phyloP scores from a whole-genome alignment of 2,888 invertebrate species.

The Drosophila picticornis region DNA sequence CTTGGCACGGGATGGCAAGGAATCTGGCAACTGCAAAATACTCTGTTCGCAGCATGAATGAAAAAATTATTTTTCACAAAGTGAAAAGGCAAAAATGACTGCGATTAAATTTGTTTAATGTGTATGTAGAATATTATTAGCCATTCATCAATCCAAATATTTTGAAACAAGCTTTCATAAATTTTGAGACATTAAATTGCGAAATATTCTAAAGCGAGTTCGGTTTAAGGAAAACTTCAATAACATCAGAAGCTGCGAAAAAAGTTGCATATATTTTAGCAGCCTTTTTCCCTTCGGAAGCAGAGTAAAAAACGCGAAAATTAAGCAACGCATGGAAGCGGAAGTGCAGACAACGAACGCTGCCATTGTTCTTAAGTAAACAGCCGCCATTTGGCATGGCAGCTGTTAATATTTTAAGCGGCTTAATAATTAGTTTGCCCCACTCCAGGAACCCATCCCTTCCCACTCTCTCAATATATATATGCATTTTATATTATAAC shows the following conservation, averaged over 20 bases:
- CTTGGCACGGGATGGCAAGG: no score
- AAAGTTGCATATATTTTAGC: not conserved
- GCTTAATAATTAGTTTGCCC: slow-evolving; percentile 59
- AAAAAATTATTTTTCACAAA: not conserved
- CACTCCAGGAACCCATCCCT: not conserved
- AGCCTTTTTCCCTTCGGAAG: not conserved
- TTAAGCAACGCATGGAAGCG: slow-evolving; percentile 70
- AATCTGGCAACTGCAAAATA: not conserved
- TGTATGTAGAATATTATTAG: not conserved
- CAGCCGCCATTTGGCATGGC: slow-evolving; percentile 44
- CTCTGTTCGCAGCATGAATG: not conserved
- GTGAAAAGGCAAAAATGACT: not conserved
- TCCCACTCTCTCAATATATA: not conserved
- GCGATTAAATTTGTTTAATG: not conserved
- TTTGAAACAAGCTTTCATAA: not conserved
- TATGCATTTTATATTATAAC: not conserved
- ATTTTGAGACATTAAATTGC: not conserved
- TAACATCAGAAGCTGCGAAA: not conserved
- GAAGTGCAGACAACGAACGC: slow-evolving; percentile 60
- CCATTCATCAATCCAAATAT: not conserved
- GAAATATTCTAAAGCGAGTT: not conserved
- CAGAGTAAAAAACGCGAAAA: slow-evolving; percentile 46
- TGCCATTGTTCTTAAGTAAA: slow-evolving; percentile 59
- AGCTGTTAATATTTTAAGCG: slow-evolving; percentile 65
- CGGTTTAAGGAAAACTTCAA: not conserved